Evolutionary conservation across 2,888 invertebrate genomes (phyloP).

Genomic region (Eilema griseolum): DNA sequence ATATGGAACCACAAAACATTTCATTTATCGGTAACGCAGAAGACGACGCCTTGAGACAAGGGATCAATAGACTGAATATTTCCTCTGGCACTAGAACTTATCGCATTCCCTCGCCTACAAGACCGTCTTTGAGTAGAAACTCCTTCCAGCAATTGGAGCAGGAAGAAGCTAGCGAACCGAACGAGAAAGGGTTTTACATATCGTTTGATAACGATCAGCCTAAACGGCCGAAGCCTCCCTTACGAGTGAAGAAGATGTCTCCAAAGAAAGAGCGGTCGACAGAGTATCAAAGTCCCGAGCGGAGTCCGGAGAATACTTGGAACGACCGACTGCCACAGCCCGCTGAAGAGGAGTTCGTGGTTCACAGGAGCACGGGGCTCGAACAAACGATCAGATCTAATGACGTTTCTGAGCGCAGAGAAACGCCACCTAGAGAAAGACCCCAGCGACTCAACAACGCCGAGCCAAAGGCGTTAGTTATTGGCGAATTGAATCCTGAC

Average conservation of each 20-base stretch:
- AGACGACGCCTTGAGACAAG: constrained; percentile 87
- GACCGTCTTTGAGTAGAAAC: constrained; percentile 90
- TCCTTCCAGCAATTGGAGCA: constrained; percentile 89
- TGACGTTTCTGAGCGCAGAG: constrained; percentile 61
- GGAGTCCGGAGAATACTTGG: constrained; percentile 71
- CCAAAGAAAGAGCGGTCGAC: constrained; percentile 90
- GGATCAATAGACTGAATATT: constrained; percentile 93
- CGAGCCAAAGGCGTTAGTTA: constrained; percentile 78
- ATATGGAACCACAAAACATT: constrained; percentile 97
- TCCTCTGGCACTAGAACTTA: constrained; percentile 96
- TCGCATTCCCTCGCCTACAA: constrained; percentile 95
- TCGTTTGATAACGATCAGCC: constrained; percentile 96
- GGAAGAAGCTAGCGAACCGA: constrained; percentile 77
- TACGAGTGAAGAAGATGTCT: constrained; percentile 91
- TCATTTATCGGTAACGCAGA: constrained; percentile 94
- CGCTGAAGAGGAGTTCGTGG: constrained; percentile 61
- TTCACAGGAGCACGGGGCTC: constrained; percentile 53
- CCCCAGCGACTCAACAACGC: constrained; percentile 55
- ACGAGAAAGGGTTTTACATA: constrained; percentile 96
- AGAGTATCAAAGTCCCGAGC: constrained; percentile 70
- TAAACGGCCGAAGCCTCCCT: constrained; percentile 95
- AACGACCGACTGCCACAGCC: constrained; percentile 59
- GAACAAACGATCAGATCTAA: constrained; percentile 52
- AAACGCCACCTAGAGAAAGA: constrained; percentile 63
- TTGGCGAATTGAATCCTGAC: constrained; percentile 78